Evolutionary conservation across 2,797 vertebrate species (phyloP).

Genomic region (Anas georgica): DNA sequence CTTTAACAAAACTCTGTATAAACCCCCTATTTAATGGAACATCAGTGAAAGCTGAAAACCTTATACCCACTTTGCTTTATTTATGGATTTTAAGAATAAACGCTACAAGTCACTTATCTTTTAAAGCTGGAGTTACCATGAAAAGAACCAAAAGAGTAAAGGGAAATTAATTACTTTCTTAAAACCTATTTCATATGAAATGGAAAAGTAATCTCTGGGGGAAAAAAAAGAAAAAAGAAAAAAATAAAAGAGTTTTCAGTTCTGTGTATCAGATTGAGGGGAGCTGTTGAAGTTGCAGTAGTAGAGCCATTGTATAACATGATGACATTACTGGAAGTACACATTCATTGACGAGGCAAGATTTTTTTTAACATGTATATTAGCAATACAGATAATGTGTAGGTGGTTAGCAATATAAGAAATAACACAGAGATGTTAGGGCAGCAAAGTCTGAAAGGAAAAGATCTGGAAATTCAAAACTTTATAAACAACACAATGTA

Average conservation of each 20-base stretch:
- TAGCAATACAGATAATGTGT: not conserved
- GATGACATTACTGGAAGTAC: not conserved
- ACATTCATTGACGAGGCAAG: not conserved
- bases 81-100: not conserved
- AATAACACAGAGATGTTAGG: not conserved
- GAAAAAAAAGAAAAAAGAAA: not conserved
- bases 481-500: not conserved
- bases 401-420: not conserved
- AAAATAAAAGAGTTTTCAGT: not conserved
- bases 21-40: not conserved
- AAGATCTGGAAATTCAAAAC: not conserved
- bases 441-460: not conserved
- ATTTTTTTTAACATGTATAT: not conserved
- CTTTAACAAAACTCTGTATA: not conserved
- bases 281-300: not conserved
- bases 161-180: not conserved
- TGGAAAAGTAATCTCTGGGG: not conserved
- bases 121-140: not conserved
- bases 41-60: not conserved
- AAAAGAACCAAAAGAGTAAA: not conserved
- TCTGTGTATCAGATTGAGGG: not conserved
- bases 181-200: not conserved
- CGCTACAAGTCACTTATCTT: not conserved
- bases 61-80: not conserved
- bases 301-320: not conserved